phyloP scores from a whole-genome alignment of 2,113 vertebrate genomes.

The Centrocercus urophasianus region DNA sequence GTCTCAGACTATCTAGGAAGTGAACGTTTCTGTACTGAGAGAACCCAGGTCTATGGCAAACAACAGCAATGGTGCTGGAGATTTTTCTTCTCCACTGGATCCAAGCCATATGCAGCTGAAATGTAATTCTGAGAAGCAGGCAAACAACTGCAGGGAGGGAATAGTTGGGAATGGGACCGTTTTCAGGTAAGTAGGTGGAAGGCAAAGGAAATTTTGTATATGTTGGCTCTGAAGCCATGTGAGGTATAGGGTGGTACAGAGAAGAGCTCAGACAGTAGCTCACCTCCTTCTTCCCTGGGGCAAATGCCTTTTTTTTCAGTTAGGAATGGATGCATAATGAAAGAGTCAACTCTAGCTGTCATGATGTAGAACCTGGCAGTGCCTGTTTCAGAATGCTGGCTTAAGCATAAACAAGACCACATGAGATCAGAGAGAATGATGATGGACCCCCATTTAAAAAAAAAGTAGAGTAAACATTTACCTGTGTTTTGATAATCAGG shows the following conservation, averaged over 20 bases:
- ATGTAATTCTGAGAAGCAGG: conserved; percentile 3
- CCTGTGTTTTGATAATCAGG: neutral
- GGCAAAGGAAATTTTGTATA: conserved; percentile 59
- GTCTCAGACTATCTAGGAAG: neutral
- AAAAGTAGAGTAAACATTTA: neutral
- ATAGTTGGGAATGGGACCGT: conserved; percentile 20
- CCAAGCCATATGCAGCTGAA: conserved; percentile 6
- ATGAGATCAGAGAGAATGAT: conserved; percentile 43
- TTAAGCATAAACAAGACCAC: conserved; percentile 63
- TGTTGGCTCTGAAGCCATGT: conserved; percentile 58
- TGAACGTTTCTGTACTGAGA: fast-evolving
- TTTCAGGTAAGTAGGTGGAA: conserved; percentile 63
- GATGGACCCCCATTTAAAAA: neutral
- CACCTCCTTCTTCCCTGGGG: conserved; percentile 51
- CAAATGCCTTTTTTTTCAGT: conserved; percentile 63
- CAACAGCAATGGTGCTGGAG: neutral
- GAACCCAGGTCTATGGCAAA: neutral
- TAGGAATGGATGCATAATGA: conserved; percentile 62
- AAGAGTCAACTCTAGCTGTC: conserved; percentile 44
- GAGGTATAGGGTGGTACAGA: conserved; percentile 68
- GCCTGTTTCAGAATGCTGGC: conserved; percentile 62
- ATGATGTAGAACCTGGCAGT: conserved; percentile 57
- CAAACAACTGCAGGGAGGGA: conserved; percentile 27
- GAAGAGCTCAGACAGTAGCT: conserved; percentile 63
- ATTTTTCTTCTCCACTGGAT: neutral